Conservation (phyloP, 2,113 vertebrate genomes). For the Tor tambroides region DNA sequence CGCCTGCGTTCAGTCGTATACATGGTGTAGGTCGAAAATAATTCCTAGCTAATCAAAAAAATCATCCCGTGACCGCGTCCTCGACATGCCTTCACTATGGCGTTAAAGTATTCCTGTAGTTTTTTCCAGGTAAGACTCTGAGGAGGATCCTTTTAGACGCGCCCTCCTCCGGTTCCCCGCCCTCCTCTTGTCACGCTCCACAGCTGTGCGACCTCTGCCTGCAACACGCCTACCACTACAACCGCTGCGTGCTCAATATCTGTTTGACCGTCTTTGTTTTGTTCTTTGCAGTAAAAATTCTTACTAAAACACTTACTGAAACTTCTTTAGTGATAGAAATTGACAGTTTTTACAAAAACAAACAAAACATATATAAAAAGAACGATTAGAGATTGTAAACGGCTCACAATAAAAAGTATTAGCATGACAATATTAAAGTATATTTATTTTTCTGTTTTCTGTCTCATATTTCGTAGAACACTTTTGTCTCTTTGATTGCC, state of each 20-base stretch:
- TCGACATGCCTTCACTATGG: constrained; percentile 8
- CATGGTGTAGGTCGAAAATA: constrained; percentile 57
- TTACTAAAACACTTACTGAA: too few relatives aligned
- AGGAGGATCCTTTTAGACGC: constrained; percentile 7
- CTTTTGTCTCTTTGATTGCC: too few relatives aligned
- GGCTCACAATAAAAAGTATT: neutral
- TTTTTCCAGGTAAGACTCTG: constrained; percentile 32
- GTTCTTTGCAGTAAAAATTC: too few relatives aligned
- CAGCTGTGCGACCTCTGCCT: constrained; percentile 20
- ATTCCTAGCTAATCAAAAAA: neutral
- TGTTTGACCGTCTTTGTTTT: too few relatives aligned
- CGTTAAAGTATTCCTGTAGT: constrained; percentile 16
- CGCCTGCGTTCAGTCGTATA: constrained; percentile 75
- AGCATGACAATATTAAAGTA: too few relatives aligned
- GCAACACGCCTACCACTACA: too few relatives aligned
- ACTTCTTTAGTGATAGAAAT: too few relatives aligned
- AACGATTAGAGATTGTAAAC: neutral
- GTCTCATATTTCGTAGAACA: too few relatives aligned
- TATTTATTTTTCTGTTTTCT: too few relatives aligned
- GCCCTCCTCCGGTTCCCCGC: neutral
- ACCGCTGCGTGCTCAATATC: too few relatives aligned
- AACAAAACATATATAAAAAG: too few relatives aligned
- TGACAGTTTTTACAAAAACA: too few relatives aligned
- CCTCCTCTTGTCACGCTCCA: neutral
- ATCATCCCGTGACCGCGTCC: neutral